These are phyloP conservation scores for Stegana nigrithorax DNA, from an alignment of 2,888 invertebrate species.

Conservation along the genomic window DNA sequence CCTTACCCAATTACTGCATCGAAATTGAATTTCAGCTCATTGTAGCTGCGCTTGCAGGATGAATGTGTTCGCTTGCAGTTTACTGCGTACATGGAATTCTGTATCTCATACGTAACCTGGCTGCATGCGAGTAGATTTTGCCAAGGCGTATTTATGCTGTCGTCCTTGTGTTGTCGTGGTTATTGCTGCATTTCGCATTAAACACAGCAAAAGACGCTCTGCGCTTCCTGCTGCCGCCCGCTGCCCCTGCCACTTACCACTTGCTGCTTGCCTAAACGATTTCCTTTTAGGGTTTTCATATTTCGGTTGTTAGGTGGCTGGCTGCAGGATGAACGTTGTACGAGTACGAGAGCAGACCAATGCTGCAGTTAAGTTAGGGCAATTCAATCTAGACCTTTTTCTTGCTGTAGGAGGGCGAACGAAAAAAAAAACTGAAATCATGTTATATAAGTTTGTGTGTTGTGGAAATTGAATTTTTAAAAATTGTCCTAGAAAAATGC, in stretches of 20 bases:
- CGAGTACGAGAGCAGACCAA: neutral
- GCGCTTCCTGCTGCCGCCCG: neutral
- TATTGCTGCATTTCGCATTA: conserved; percentile 12
- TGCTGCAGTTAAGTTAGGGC: conserved; percentile 11
- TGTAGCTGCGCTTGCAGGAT: too few species aligned
- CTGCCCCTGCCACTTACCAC: too few species aligned
- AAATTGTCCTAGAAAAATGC: conserved; percentile 48
- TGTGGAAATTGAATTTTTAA: conserved; percentile 58
- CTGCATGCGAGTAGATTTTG: neutral
- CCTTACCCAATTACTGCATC: too few species aligned
- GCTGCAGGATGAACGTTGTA: neutral
- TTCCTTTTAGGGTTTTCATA: neutral
- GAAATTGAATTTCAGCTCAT: too few species aligned
- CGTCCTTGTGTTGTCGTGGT: neutral
- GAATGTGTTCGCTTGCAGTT: too few species aligned
- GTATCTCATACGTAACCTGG: too few species aligned
- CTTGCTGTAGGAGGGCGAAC: neutral
- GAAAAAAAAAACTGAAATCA: neutral
- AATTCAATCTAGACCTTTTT: conserved; percentile 12
- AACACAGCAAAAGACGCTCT: conserved; percentile 2
- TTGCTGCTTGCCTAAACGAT: conserved; percentile 14
- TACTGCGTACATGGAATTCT: too few species aligned
- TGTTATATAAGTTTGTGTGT: conserved; percentile 1
- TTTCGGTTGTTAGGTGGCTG: neutral
- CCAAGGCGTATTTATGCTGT: neutral